Evolutionary conservation across 1,140 invertebrate genomes (phyloP).

Genomic region (Halyomorpha halys): DNA sequence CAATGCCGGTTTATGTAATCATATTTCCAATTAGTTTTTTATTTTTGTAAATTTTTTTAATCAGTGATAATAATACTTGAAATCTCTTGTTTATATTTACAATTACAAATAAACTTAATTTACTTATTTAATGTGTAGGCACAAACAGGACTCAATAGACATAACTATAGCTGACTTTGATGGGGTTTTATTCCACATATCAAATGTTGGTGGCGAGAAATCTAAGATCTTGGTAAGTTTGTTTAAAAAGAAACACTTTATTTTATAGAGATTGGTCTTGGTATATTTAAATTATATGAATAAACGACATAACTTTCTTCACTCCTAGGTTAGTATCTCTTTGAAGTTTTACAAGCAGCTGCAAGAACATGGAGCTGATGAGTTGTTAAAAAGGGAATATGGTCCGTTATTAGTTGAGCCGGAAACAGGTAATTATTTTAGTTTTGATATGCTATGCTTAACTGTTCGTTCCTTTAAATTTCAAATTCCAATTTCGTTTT

Average conservation of each 20-base stretch:
- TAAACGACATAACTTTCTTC: conserved; percentile 1
- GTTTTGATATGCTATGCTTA: not conserved
- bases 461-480: not conserved
- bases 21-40: no score
- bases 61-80: not conserved
- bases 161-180: conserved; percentile 95
- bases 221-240: conserved; percentile 85
- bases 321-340: conserved; percentile 86
- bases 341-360: conserved; percentile 98
- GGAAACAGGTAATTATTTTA: conserved; percentile 62
- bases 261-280: not conserved
- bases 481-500: conserved; percentile 3
- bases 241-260: not conserved
- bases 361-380: conserved; percentile 95
- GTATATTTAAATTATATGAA: no score
- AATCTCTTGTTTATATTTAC: not conserved
- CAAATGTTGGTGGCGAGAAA: conserved; percentile 92
- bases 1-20: conserved; percentile 19
- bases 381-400: conserved; percentile 88
- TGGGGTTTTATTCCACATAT: conserved; percentile 96
- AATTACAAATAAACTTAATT: not conserved
- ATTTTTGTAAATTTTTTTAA: not conserved
- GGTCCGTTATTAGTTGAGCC: conserved; percentile 65
- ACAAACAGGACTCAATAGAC: conserved; percentile 90
- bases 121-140: conserved; percentile 48